Conservation (phyloP, 2,888 invertebrate species). For the Cephonodes hylas region DNA sequence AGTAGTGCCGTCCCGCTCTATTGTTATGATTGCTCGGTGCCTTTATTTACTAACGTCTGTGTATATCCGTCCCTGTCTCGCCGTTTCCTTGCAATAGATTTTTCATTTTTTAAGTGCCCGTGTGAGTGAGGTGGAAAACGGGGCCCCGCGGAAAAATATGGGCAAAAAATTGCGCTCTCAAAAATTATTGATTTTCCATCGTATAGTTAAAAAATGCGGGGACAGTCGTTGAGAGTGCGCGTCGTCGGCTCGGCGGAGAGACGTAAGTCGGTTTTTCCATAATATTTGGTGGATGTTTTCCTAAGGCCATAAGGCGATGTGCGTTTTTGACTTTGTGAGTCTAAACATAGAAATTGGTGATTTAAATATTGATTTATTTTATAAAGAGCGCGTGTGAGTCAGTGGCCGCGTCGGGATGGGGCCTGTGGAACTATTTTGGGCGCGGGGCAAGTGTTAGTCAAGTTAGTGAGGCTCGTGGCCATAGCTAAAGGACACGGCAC, state of each 20-base stretch:
- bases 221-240: slow-evolving; percentile 59
- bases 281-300: slow-evolving; percentile 62
- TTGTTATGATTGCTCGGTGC: slow-evolving; percentile 72
- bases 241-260: slow-evolving; percentile 57
- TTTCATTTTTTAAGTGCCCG: slow-evolving; percentile 74
- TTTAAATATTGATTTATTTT: slow-evolving; percentile 63
- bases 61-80: slow-evolving; percentile 70
- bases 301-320: slow-evolving; percentile 23
- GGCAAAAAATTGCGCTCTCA: slow-evolving; percentile 72
- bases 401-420: slow-evolving; percentile 57
- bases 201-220: slow-evolving; percentile 49
- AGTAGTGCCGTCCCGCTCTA: slow-evolving; percentile 62
- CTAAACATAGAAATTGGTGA: slow-evolving; percentile 41
- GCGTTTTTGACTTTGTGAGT: slow-evolving; percentile 19
- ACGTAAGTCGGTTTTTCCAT: slow-evolving; percentile 49
- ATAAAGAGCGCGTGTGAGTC: slow-evolving; percentile 49
- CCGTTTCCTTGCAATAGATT: slow-evolving; percentile 73
- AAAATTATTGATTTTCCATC: slow-evolving; percentile 80
- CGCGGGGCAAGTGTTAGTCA: slow-evolving; percentile 58
- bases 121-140: slow-evolving; percentile 65
- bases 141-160: slow-evolving; percentile 74
- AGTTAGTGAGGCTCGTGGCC: not conserved
- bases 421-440: slow-evolving; percentile 77
- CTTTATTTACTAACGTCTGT: slow-evolving; percentile 73
- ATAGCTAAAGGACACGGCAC: not conserved